These are phyloP conservation scores for Leptoclinus maculatus DNA, from an alignment of 2,797 vertebrate genomes.

Conservation along the genomic window DNA sequence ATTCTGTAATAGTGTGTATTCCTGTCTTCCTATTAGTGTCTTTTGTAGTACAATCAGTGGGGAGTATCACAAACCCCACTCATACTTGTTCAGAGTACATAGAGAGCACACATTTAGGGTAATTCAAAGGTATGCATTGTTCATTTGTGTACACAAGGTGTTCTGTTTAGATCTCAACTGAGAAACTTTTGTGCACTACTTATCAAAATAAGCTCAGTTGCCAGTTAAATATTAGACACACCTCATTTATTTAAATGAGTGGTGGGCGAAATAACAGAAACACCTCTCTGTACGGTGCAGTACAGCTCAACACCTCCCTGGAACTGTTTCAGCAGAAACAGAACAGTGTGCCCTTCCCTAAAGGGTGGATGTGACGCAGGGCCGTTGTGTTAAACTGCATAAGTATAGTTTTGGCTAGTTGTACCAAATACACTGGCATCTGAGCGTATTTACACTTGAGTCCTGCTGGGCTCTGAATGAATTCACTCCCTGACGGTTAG, in stretches of 20 bases:
- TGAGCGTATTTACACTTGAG: constrained; percentile 3
- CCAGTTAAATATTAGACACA: background rate
- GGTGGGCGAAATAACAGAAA: background rate
- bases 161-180: background rate
- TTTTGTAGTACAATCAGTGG: background rate
- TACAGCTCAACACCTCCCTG: background rate
- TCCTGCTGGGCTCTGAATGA: constrained; percentile 12
- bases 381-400: background rate
- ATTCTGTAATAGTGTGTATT: background rate
- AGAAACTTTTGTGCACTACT: background rate
- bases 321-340: background rate
- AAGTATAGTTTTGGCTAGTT: background rate
- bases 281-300: background rate
- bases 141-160: background rate
- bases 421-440: background rate
- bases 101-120: background rate
- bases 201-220: background rate
- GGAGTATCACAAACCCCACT: background rate
- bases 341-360: background rate
- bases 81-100: background rate
- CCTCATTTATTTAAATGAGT: background rate
- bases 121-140: background rate
- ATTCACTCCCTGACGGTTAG: constrained; percentile 9
- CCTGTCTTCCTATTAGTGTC: background rate
- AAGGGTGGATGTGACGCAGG: background rate